A percentile compares a stretch with the other conserved stretches of the same genome.
These are phyloP conservation scores for Tachuris rubrigastra DNA, from an alignment of 2,113 vertebrate genomes.

Conservation along the genomic window DNA sequence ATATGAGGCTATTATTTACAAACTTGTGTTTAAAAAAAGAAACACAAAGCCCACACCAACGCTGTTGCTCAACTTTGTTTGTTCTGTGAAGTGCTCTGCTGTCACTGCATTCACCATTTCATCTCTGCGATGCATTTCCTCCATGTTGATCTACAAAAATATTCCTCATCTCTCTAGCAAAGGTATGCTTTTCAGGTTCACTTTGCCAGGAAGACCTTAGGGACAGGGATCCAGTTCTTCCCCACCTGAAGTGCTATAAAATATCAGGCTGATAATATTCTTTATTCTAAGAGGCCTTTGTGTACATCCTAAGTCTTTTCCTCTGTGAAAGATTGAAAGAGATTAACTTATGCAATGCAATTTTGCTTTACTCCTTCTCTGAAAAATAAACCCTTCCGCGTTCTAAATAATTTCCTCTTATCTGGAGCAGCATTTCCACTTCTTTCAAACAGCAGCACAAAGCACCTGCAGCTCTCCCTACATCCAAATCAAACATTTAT, in stretches of 20 bases:
- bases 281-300: not conserved
- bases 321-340: not conserved
- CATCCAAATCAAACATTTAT: not conserved
- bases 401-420: not conserved
- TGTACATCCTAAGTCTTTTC: not conserved
- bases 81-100: not conserved
- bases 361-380: not conserved
- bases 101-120: constrained; percentile 42
- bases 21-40: not conserved
- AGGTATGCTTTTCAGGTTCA: not conserved
- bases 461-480: not conserved
- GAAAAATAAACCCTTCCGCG: not conserved
- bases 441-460: not conserved
- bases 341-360: not conserved
- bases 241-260: not conserved
- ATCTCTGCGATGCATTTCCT: constrained; percentile 34
- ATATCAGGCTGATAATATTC: not conserved
- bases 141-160: constrained; percentile 34
- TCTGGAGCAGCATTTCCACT: not conserved
- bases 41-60: not conserved
- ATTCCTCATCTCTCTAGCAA: constrained; percentile 8
- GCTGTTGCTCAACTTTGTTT: constrained; percentile 42
- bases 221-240: not conserved
- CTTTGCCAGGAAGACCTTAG: not conserved
- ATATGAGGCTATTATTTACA: not conserved